Base-by-base conservation (phyloP, 2,113 vertebrate species). In the Okapia johnstoni region DNA sequence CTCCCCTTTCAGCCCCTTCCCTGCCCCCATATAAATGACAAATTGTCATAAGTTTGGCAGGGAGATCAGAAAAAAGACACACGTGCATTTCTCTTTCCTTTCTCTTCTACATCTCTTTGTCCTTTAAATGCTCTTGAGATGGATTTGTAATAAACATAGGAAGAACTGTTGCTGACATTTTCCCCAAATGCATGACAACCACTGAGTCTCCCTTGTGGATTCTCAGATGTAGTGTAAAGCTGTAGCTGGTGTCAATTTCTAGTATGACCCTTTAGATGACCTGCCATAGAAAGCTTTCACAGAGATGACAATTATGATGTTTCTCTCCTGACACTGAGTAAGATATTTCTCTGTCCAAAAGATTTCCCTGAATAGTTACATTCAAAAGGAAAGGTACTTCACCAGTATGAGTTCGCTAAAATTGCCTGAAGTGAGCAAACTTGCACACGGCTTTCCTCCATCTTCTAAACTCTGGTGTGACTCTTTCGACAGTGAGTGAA, bases 401-500 rank as follows among this genome's bases (percentile, higher is more conserved):
- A 87, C 46, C 77, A 93, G 52, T 40, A 58, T 52, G 40, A 80
- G 48, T 55, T 93, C 57, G 50, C 23, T 61, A 54, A 91, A 76
- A 40, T 70, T 73, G 58, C 80, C 26, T 63, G 10, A 89, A 30
- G 33, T 36, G 7, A 58, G 80, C 55, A 57, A 33, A 90, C 19
- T 21, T 90, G 12, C 28, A 90, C 43, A 89, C 77, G 23, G 30
- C 25, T 23, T 77, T 48, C 11, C 55, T 26, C 1, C 4, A 21
- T 19, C 61, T 77, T 97, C 92, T 90, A 95, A 87, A 95, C 46
- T 70, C 73, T 83, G 50, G 30, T 97, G 36, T 95, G 91, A 40
- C 58, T 95, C 79, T 95, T 97, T 58, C 13, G 57, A 61, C 97
- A 96, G 58, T 97, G 95, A 92, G 80, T 92, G 54, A 97, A 96